Conservation (phyloP, 2,888 invertebrate species). For the Heliconius hortense region DNA sequence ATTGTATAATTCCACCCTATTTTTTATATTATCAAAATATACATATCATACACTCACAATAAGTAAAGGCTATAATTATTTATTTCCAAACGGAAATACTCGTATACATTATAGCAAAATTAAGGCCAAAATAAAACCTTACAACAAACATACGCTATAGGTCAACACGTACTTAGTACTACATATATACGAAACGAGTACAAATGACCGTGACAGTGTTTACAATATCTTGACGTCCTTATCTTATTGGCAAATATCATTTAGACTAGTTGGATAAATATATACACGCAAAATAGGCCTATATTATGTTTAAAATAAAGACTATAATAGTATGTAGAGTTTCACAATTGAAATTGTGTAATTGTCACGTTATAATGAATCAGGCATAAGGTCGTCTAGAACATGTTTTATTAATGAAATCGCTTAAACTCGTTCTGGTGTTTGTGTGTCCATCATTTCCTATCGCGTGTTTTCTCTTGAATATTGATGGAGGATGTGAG, state of each 20-base stretch:
- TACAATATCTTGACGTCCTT: slow-evolving; percentile 39
- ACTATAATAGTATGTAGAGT: slow-evolving; percentile 22
- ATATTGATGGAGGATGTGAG: slow-evolving; percentile 27
- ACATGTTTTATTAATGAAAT: slow-evolving; percentile 44
- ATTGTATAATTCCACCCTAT: too few species aligned
- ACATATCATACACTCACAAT: neutral
- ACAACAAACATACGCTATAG: slow-evolving; percentile 17
- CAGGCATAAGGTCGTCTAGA: slow-evolving; percentile 44
- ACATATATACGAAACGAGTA: slow-evolving; percentile 25
- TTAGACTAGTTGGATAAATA: slow-evolving; percentile 19
- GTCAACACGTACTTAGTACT: slow-evolving; percentile 23
- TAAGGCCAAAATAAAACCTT: slow-evolving; percentile 12
- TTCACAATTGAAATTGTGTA: slow-evolving; percentile 22
- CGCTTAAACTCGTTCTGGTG: slow-evolving; percentile 37
- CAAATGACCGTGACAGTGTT: slow-evolving; percentile 46
- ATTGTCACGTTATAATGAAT: slow-evolving; percentile 32
- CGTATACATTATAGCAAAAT: neutral
- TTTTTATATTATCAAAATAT: too few species aligned
- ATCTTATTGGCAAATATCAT: slow-evolving; percentile 37
- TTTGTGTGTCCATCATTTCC: slow-evolving; percentile 44
- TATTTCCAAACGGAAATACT: neutral
- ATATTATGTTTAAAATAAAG: neutral
- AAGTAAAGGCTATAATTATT: neutral
- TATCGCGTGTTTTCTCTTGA: slow-evolving; percentile 28
- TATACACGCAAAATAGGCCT: slow-evolving; percentile 17